Conservation (phyloP, 2,113 vertebrate genomes). For the Eurypyga helias region DNA sequence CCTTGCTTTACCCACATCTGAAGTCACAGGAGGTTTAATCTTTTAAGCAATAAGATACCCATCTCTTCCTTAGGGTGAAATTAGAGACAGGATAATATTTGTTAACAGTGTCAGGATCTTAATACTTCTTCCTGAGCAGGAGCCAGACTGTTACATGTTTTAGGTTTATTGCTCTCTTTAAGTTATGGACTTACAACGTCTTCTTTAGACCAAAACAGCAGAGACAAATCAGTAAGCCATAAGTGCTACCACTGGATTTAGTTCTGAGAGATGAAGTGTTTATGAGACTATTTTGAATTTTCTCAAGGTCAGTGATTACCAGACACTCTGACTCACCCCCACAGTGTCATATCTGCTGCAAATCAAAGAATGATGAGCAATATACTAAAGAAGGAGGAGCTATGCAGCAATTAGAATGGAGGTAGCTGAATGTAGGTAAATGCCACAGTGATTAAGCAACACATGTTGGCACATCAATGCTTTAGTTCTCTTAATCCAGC, state of each 20-base stretch:
- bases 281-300: neutral
- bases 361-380: neutral
- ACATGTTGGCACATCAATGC: neutral
- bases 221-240: neutral
- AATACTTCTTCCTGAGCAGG: neutral
- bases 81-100: neutral
- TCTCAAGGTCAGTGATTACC: neutral
- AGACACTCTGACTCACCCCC: neutral
- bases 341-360: neutral
- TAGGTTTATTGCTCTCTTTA: neutral
- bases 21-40: neutral
- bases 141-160: neutral
- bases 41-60: neutral
- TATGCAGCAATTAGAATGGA: neutral
- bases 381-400: neutral
- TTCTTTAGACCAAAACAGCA: neutral
- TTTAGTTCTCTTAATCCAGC: neutral
- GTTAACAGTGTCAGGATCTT: neutral
- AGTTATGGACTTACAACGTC: neutral
- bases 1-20: neutral
- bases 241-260: neutral
- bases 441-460: neutral
- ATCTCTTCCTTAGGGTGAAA: neutral
- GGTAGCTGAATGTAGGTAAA: neutral
- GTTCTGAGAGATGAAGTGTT: neutral